Conservation (phyloP, 2,888 invertebrate species). For the Ligdia adustata region DNA sequence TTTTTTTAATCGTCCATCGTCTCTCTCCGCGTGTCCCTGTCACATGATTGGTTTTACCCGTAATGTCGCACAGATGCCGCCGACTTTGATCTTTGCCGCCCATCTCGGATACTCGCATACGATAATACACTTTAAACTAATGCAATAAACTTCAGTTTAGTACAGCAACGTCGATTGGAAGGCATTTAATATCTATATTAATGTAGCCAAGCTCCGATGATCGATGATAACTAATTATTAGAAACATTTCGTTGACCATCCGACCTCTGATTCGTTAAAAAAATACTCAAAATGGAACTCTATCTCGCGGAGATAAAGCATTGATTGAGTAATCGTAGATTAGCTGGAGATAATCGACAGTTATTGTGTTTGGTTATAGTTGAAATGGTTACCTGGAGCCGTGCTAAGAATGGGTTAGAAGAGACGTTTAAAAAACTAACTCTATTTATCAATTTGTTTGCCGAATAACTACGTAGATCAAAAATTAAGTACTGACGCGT, state of each 20-base stretch:
- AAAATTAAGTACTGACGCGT: constrained; percentile 8
- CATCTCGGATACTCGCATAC: constrained; percentile 26
- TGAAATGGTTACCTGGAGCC: constrained; percentile 43
- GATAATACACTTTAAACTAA: constrained; percentile 17
- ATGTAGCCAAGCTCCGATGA: constrained; percentile 74
- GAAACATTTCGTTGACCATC: constrained; percentile 76
- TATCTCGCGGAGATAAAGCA: constrained; percentile 20
- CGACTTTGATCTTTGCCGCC: constrained; percentile 69
- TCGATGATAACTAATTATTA: constrained; percentile 81
- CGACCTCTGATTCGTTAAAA: constrained; percentile 51
- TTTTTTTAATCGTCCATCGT: constrained; percentile 45
- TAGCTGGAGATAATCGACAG: constrained; percentile 69
- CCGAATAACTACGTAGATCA: constrained; percentile 29
- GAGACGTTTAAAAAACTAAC: constrained; percentile 24
- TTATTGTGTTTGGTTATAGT: constrained; percentile 80
- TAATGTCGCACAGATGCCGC: constrained; percentile 67
- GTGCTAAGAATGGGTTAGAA: constrained; percentile 52
- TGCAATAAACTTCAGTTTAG: constrained; percentile 14
- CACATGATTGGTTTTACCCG: constrained; percentile 74
- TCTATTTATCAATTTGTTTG: constrained; percentile 33
- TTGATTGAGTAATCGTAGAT: constrained; percentile 37
- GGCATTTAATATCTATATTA: constrained; percentile 80
- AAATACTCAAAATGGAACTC: constrained; percentile 17
- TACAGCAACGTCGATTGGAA: constrained; percentile 35
- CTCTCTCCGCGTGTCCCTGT: constrained; percentile 52